Evolutionary conservation across 2,888 invertebrate genomes (phyloP), one percentile per base, ranked within the genome.

Genomic region (Tinea pellionella): DNA sequence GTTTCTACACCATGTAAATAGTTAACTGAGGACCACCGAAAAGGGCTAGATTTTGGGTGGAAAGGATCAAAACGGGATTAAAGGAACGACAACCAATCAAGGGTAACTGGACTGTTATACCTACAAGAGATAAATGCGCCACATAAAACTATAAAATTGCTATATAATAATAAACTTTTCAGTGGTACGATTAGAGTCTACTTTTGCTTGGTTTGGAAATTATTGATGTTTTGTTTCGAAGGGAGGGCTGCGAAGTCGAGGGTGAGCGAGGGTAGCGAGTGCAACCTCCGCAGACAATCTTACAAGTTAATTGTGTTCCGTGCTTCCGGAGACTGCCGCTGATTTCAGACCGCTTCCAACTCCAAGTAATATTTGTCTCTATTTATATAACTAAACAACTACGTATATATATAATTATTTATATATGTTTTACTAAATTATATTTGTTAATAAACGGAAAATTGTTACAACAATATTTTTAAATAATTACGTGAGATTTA

Each of bases 61-160:
- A 88, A 88, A 85, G 90, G 90, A 90, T 90, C 89, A 90, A 89
- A 90, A 88, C 84, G 88, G 90, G 90, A 90, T 90, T 90, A 90
- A 89, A 89, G 85, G 86, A 90, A 89, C 90, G 89, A 89, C 90
- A 90, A 90, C 90, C 90, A 90, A 90, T 90, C 90, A 90, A 90
- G 90, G 87, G 87, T 88, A 88, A 88, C 88, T 86, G 88, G 88
- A 88, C 88, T 81, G 81, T 73, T 86, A 83, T 87, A 87, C 84
- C 87, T 87, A 87, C 85, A 77, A 77, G 77, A 87, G 83, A 87
- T 87, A 87, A 87, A 86, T 86, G 83, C 81, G 80, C 75, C 80
- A 80, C 83, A 84, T 85, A 85, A 85, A 87, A 86, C 81, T 80
- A 76, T 72, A 77, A 73, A 66, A 60, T 9, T 1, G 30, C 3